Base-by-base conservation (phyloP, 2,797 vertebrate genomes). In the Sebastes elongatus region DNA sequence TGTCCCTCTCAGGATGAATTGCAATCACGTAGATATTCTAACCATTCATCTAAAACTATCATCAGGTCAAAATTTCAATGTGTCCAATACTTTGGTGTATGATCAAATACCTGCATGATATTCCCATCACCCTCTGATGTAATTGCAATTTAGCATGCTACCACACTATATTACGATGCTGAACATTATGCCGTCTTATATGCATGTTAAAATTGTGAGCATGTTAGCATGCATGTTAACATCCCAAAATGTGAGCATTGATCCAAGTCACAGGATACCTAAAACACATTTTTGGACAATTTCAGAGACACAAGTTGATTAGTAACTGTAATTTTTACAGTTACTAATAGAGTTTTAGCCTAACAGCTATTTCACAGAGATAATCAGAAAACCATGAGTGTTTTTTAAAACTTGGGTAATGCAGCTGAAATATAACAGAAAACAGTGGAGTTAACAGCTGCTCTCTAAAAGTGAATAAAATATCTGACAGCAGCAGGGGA, bases 401-500 rank as follows among this genome's bases (percentile, higher is more conserved):
- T 5, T n/a, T 76, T 55, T n/a, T 18, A n/a, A 28, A 46, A 11
- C n/a, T 30, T 27, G 32, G 22, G 14, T 59, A 46, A 27, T 8
- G 32, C 25, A 63, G 49, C 27, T 18, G 23, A 7, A 78, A 49
- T 72, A 38, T 4, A 33, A 56, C 32, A 55, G 59, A 6, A 61
- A 61, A 67, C 27, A 59, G 9, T 20, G 11, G 10, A 35, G 56
- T 30, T 56, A 70, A 61, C 27, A 69, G 52, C 30, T 67, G 9
- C 38, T 64, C 20, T 27, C n/a, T 20, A 30, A 8, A 71, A 76
- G 16, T 20, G 49, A 82, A 78, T 71, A 28, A 9, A 56, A 46
- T 20, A 75, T 65, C 11, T 46, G 60, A 59, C 70, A 82, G 64
- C 65, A 85, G 66, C 65, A 85, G 66, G 61, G 52, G 30, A 62